phyloP scores from a whole-genome alignment of 2,888 invertebrate species.

The Cremastinae sp. region DNA sequence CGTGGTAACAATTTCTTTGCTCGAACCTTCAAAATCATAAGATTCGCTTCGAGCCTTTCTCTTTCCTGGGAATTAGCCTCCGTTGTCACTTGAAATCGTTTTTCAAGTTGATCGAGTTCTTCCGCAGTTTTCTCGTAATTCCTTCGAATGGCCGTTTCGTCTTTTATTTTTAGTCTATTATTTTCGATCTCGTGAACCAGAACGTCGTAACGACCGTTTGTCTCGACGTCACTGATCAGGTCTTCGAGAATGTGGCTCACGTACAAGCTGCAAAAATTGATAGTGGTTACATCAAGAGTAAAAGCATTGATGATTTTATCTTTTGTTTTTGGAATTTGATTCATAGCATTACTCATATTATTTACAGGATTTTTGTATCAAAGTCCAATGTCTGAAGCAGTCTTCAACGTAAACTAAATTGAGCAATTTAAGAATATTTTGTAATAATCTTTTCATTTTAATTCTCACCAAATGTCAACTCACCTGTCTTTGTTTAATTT shows the following conservation, averaged over 20 bases:
- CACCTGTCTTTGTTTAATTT: constrained; percentile 58
- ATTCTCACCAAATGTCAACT: constrained; percentile 2
- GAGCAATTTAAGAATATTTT: too few relatives aligned
- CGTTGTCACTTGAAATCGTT: constrained; percentile 61
- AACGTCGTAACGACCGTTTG: constrained; percentile 65
- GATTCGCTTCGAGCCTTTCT: constrained; percentile 59
- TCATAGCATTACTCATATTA: too few relatives aligned
- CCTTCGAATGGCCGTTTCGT: constrained; percentile 63
- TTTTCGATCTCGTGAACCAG: constrained; percentile 67
- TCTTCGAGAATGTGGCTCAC: constrained; percentile 66
- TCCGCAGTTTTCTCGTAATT: constrained; percentile 61
- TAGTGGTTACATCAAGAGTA: too few relatives aligned
- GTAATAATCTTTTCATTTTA: too few relatives aligned
- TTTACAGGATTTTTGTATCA: too few relatives aligned
- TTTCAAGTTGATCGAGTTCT: constrained; percentile 59
- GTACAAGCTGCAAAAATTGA: constrained; percentile 63
- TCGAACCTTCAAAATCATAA: constrained; percentile 56
- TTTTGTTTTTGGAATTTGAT: too few relatives aligned
- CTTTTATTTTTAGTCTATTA: constrained; percentile 55
- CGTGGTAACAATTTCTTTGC: neutral
- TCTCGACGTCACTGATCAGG: constrained; percentile 66
- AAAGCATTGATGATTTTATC: neutral
- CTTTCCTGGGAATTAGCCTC: constrained; percentile 59
- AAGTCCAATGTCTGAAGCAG: too few relatives aligned
- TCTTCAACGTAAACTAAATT: too few relatives aligned